Evolutionary conservation across 2,797 vertebrate species (phyloP), one percentile per base, ranked within the genome.

Genomic region (Mormyrops attenuatus): DNA sequence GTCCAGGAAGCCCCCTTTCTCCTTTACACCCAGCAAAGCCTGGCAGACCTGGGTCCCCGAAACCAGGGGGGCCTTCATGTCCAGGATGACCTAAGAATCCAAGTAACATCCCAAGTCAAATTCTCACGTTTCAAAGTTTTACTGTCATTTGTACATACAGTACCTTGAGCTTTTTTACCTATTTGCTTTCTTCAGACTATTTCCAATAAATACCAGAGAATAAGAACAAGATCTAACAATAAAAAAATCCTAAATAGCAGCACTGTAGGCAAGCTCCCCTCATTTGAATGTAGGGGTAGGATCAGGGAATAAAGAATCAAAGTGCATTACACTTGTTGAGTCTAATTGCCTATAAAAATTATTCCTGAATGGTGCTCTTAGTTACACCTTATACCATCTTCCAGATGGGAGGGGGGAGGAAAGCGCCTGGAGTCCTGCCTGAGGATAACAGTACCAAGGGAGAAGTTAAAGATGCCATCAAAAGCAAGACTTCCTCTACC

Each of bases 1-100:
- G 3, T 91, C 97, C 98, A 38, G 92, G 93, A 87, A 60, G 50
- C 26, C 97, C 98, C 88, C 38, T 91, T 49, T 94, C 92, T 92
- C 98, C 98, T 90, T 93, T 94, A 7, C 92, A 93, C 90, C 97
- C 97, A 88, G 77, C 17, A 53, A 85, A 34, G 9, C 84, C 84
- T 53, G 84, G 84, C 4, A 85, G 22, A 50, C 84, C 49, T 2
- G 22, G 49, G 9, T 6, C 20, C 84, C 84, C 22, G 2, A 53
- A 26, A 53, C 49, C 95, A 88, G 90, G 91, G 0, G 0, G 0
- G 57, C 92, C 92, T 93, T 34, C 41, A 55, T 63, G 47, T 66
- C 82, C 44, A 22, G 84, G 84, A 85, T 53, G n/a, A 30, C 84
- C 84, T 53, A 30, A 2, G 84, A 30, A 22, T 30, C 17, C 84